Evolutionary conservation across 2,888 invertebrate genomes (phyloP).

Genomic region (Pollenia labialis): DNA sequence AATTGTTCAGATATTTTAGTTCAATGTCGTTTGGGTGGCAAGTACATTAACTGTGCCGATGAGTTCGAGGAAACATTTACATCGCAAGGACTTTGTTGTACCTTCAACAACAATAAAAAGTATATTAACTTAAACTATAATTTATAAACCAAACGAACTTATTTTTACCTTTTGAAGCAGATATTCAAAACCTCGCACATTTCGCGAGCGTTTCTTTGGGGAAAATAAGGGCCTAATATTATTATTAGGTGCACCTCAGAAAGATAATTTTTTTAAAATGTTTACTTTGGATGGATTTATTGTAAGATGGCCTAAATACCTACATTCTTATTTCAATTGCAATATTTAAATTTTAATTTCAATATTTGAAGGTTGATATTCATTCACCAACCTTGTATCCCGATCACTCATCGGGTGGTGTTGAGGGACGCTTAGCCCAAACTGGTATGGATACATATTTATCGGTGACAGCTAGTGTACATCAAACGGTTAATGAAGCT

Average conservation of each 20-base stretch:
- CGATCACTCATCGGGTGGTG: slow-evolving; percentile 85
- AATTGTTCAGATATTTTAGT: slow-evolving; percentile 82
- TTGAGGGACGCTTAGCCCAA: slow-evolving; percentile 84
- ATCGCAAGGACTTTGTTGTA: slow-evolving; percentile 84
- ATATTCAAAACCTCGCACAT: slow-evolving; percentile 69
- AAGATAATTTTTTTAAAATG: slow-evolving; percentile 86
- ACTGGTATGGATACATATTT: slow-evolving; percentile 83
- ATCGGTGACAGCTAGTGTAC: slow-evolving; percentile 78
- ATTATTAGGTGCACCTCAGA: slow-evolving; percentile 85
- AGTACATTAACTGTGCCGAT: slow-evolving; percentile 77
- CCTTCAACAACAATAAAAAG: slow-evolving; percentile 83
- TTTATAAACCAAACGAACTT: neutral
- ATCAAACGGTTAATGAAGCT: slow-evolving; percentile 82
- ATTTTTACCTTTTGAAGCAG: slow-evolving; percentile 20
- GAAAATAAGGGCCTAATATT: slow-evolving; percentile 85
- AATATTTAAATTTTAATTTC: neutral
- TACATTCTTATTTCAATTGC: neutral
- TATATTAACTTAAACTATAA: slow-evolving; percentile 50
- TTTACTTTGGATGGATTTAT: slow-evolving; percentile 85
- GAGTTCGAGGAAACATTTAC: slow-evolving; percentile 83
- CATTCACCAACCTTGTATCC: slow-evolving; percentile 86
- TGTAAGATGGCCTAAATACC: slow-evolving; percentile 79
- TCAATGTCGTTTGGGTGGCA: slow-evolving; percentile 81
- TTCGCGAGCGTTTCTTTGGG: slow-evolving; percentile 73
- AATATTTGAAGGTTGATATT: slow-evolving; percentile 79